Percentiles rank a stretch among this genome's conserved stretches.
phyloP scores from a whole-genome alignment of 2,797 vertebrate species.

The Lacerta agilis region DNA sequence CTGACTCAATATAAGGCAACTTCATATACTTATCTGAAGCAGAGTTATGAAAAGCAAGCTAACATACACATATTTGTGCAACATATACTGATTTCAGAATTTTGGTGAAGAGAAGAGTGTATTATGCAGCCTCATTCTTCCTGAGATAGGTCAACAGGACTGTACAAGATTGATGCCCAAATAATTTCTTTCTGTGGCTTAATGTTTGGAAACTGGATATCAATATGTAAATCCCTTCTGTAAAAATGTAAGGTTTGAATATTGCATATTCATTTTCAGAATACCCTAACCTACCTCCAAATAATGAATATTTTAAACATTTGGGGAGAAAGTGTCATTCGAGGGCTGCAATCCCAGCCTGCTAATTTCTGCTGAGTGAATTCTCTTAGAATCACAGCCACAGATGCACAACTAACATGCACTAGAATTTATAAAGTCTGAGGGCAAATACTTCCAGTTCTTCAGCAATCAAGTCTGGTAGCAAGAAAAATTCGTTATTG shows the following conservation, averaged over 20 bases:
- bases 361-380: neutral
- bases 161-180: neutral
- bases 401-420: neutral
- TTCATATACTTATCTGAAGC: neutral
- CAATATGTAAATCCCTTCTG: neutral
- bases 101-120: neutral
- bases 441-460: conserved; percentile 28
- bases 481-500: neutral
- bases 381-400: neutral
- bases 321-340: neutral
- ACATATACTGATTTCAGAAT: neutral
- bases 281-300: neutral
- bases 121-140: neutral
- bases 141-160: neutral
- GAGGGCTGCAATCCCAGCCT: neutral
- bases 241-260: neutral
- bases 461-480: neutral
- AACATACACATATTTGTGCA: neutral
- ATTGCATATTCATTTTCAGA: too few relatives aligned
- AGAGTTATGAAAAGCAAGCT: neutral
- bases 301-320: conserved; percentile 6
- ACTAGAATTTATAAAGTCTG: neutral
- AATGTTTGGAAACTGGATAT: neutral
- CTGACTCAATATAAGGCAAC: neutral
- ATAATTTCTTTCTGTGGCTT: neutral